Evolutionary conservation across 1,140 invertebrate species (phyloP).

Genomic region (Aphaenogaster rudis): DNA sequence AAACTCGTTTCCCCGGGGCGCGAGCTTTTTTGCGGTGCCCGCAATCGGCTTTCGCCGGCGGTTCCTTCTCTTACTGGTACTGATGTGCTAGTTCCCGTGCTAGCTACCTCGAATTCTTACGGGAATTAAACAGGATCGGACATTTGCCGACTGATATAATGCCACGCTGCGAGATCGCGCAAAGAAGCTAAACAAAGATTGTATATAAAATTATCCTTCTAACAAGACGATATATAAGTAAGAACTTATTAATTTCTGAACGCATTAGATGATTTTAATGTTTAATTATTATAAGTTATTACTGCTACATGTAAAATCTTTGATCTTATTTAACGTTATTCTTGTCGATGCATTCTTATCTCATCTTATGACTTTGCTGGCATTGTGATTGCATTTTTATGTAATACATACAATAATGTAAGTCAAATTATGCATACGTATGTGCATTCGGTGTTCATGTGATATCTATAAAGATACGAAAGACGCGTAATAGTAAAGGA

Average conservation of each 20-base stretch:
- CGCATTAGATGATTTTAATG: not conserved
- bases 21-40: slow-evolving; percentile 32
- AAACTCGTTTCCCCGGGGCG: slow-evolving; percentile 42
- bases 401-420: not conserved
- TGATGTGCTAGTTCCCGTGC: slow-evolving; percentile 11
- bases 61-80: slow-evolving; percentile 12
- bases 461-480: slow-evolving; percentile 17
- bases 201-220: not conserved
- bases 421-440: not conserved
- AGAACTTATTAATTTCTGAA: not conserved
- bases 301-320: not conserved
- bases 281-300: not conserved
- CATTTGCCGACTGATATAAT: not conserved
- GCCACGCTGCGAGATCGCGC: not conserved
- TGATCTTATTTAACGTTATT: not conserved
- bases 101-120: slow-evolving; percentile 10
- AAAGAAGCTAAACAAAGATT: not conserved
- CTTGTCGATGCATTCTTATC: not conserved
- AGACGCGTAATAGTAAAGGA: slow-evolving; percentile 8
- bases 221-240: not conserved
- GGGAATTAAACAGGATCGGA: slow-evolving; percentile 8
- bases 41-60: slow-evolving; percentile 52
- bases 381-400: slow-evolving; percentile 7
- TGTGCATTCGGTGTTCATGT: not conserved
- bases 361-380: not conserved